phyloP scores from a whole-genome alignment of 2,113 vertebrate genomes.

The Hystrix cristata region DNA sequence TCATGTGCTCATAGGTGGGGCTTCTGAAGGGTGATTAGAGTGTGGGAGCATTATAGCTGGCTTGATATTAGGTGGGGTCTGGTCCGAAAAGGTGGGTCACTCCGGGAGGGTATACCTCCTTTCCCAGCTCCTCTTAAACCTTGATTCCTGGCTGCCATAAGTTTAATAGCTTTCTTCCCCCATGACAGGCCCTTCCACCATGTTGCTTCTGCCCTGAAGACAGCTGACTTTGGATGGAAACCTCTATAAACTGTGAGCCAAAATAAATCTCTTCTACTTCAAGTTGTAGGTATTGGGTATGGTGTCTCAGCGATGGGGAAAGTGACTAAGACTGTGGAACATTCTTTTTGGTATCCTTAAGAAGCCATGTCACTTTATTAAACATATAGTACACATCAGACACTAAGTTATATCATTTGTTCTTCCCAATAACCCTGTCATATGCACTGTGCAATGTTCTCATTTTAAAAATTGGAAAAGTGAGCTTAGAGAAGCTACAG shows the following conservation, averaged over 20 bases:
- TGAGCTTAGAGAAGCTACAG: background rate
- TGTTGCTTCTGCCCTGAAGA: background rate
- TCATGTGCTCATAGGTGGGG: background rate
- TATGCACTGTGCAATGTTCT: background rate
- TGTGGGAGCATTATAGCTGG: background rate
- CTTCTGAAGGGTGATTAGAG: background rate
- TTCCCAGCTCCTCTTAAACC: background rate
- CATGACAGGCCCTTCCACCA: background rate
- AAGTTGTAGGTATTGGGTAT: background rate
- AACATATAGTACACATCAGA: background rate
- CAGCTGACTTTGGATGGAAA: background rate
- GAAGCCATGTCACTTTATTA: background rate
- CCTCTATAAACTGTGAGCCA: background rate
- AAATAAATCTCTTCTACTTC: background rate
- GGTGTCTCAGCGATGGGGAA: background rate
- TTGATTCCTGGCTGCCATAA: background rate
- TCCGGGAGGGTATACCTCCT: background rate
- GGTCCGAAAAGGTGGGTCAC: background rate
- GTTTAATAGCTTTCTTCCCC: background rate
- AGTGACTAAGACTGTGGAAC: background rate
- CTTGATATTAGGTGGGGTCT: background rate
- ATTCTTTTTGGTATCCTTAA: background rate
- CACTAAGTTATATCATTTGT: background rate
- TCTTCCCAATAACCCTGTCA: background rate
- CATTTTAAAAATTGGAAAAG: background rate